A percentile compares a stretch with the other conserved stretches of the same genome.
Conservation (phyloP, 2,888 invertebrate species). For the Eupithecia dodoneata region DNA sequence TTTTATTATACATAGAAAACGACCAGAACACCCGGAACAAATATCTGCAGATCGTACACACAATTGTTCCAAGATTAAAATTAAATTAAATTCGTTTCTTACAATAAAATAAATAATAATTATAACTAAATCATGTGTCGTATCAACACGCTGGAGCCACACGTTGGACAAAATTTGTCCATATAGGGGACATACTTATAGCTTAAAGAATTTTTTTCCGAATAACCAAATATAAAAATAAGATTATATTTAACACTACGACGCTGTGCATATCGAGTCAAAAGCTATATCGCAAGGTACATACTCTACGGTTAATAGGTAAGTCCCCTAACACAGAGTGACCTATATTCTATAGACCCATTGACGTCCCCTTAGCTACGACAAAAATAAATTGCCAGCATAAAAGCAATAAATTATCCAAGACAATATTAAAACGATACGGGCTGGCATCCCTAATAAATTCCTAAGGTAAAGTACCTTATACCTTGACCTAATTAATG, state of each 20-base stretch:
- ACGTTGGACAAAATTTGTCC: no score
- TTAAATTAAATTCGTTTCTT: no score
- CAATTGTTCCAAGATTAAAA: no score
- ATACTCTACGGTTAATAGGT: background rate
- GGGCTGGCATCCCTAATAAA: conserved; percentile 3
- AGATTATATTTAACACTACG: background rate
- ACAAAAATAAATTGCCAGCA: conserved; percentile 5
- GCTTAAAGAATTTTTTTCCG: background rate
- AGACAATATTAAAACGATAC: conserved; percentile 14
- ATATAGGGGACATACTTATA: no score
- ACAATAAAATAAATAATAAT: no score
- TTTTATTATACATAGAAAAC: no score
- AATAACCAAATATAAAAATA: background rate
- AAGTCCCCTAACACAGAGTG: background rate
- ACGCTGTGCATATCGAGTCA: background rate
- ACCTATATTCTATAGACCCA: conserved; percentile 1
- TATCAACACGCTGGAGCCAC: no score
- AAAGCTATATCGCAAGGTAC: background rate
- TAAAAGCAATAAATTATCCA: conserved; percentile 12
- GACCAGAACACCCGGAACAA: no score
- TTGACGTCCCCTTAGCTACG: background rate
- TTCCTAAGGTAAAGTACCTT: conserved; percentile 9
- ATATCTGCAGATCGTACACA: no score
- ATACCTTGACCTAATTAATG: conserved; percentile 42
- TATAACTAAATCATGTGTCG: no score